Percentiles rank a stretch among this genome's conserved stretches.
Evolutionary conservation across 2,888 invertebrate species (phyloP).

Genomic region (Platycheirus albimanus): DNA sequence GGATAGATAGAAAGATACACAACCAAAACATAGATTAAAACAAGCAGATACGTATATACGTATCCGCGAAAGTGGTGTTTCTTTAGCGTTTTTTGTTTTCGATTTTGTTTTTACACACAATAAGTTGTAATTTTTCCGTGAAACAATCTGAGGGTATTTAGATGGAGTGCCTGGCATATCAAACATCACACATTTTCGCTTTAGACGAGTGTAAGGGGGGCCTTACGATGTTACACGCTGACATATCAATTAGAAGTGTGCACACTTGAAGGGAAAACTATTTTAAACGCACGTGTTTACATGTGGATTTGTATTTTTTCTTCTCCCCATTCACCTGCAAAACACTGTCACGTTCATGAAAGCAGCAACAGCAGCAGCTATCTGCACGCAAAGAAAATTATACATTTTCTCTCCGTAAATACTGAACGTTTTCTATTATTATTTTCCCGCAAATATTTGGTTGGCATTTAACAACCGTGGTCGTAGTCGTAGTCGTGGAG

Average conservation of each 20-base stretch:
- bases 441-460: conserved; percentile 58
- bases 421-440: conserved; percentile 53
- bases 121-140: conserved; percentile 33
- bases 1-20: conserved; percentile 51
- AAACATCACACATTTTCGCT: conserved; percentile 32
- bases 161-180: conserved; percentile 66
- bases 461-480: conserved; percentile 64
- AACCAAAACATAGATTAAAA: conserved; percentile 66
- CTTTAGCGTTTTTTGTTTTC: conserved; percentile 32
- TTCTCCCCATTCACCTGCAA: conserved; percentile 22
- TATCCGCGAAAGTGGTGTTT: conserved; percentile 72
- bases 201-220: conserved; percentile 22
- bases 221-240: conserved; percentile 62
- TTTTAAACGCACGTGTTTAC: conserved; percentile 66
- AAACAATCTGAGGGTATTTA: conserved; percentile 62
- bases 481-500: conserved; percentile 39
- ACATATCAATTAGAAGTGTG: conserved; percentile 73
- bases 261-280: conserved; percentile 71
- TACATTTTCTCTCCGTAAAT: conserved; percentile 63
- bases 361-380: background rate
- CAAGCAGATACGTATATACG: conserved; percentile 65
- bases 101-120: conserved; percentile 21
- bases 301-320: conserved; percentile 39
- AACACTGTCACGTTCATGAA: conserved; percentile 57
- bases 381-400: conserved; percentile 21